Conservation (phyloP, 2,888 invertebrate genomes). For the Ectemnius lituratus region DNA sequence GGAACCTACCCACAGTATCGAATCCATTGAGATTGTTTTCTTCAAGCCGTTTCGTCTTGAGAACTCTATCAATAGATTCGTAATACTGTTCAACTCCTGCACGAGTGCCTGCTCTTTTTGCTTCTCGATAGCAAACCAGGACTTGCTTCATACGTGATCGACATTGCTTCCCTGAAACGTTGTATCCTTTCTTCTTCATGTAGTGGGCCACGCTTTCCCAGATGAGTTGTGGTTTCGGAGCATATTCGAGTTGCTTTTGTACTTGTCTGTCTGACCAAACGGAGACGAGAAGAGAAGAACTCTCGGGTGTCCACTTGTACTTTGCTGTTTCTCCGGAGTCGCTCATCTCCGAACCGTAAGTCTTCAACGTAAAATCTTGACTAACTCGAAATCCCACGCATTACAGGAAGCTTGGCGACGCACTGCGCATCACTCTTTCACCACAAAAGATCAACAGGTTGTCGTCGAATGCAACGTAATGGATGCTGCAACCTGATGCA, state of each 20-base stretch:
- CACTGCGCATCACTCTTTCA: neutral
- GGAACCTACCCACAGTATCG: constrained; percentile 72
- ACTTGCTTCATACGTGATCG: constrained; percentile 76
- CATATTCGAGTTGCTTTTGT: constrained; percentile 73
- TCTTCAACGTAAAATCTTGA: neutral
- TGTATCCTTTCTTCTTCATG: constrained; percentile 75
- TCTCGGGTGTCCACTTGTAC: constrained; percentile 76
- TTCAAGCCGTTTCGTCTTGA: constrained; percentile 65
- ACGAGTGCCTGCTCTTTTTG: constrained; percentile 71
- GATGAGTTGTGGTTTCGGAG: constrained; percentile 71
- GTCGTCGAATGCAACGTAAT: neutral
- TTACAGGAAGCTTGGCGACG: neutral
- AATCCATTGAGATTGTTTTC: constrained; percentile 63
- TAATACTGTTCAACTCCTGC: constrained; percentile 75
- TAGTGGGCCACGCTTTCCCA: constrained; percentile 76
- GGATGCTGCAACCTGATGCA: constrained; percentile 5
- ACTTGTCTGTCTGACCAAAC: constrained; percentile 76
- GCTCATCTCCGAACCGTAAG: constrained; percentile 58
- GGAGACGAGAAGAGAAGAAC: constrained; percentile 74
- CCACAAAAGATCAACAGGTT: constrained; percentile 24
- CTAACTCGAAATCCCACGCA: neutral
- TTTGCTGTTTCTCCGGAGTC: constrained; percentile 68
- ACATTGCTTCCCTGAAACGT: constrained; percentile 74
- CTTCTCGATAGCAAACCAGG: constrained; percentile 74
- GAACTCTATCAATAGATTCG: constrained; percentile 73